Base-by-base conservation (phyloP, 2,113 vertebrate species). In the Caracal caracal region DNA sequence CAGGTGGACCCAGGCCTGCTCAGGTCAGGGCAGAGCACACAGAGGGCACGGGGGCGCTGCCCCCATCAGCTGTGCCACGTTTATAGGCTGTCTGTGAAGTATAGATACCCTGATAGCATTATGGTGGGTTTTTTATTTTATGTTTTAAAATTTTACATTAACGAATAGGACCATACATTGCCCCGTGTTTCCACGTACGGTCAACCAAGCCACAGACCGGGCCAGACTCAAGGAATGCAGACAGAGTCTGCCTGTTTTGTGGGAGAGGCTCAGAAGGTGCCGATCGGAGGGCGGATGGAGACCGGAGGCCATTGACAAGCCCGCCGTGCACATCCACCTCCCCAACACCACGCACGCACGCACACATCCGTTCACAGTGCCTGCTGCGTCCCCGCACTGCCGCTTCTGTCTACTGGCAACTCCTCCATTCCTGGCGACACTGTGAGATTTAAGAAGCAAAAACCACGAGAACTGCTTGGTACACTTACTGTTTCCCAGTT, bases 301-400 rank as follows among this genome's bases (percentile, higher is more conserved):
- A 37, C 4, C 3, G 22, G 20, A 65, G 12, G 33, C 51, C 17
- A 0, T 3, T 19, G 15, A 26, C 28, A 49, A 37, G 6, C 47
- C 6, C 9, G 1, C 28, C 30, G 2, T 5, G 19, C 24, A 68
- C 20, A 1, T 8, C 10, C 7, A 19, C 24, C 3, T 12, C 5
- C 10, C 7, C 5, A 6, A 1, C 35, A 4, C 49, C 22, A 16
- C 12, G 1, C 3, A 12, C 0, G 20, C 15, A 10, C 5, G 2
- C 16, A 3, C 0, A 2, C 24, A 7, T 20, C 88, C 47, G 1
- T 19, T 3, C 1, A 0, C 17, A 24, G 15, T 1, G 20, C 49
- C 35, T 3, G 12, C 4, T 0, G 2, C 0, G 33, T 2, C 63
- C 47, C 49, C 5, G 19, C 20, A 17, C 8, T 4, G 11, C 2